Evolutionary conservation across 2,113 vertebrate species (phyloP).

Genomic region (Archocentrus centrarchus): DNA sequence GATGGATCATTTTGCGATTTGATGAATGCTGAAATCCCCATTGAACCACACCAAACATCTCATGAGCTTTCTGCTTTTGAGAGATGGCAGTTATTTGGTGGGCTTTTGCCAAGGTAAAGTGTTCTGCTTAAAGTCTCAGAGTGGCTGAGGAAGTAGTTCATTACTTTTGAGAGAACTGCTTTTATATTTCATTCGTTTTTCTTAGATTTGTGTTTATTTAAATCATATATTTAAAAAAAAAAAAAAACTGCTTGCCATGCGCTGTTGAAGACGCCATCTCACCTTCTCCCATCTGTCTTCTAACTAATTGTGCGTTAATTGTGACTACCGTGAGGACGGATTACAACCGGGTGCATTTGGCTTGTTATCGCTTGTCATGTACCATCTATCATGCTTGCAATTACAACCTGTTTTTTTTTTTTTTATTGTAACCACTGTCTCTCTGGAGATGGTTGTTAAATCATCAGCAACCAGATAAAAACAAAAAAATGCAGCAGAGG

Average conservation of each 20-base stretch:
- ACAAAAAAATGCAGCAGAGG: not conserved
- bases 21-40: constrained; percentile 16
- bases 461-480: constrained; percentile 11
- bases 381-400: constrained; percentile 68
- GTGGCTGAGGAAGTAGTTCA: not conserved
- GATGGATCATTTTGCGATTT: constrained; percentile 38
- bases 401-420: constrained; percentile 38
- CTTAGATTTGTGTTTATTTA: not conserved
- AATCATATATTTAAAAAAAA: not conserved
- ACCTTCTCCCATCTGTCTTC: not conserved
- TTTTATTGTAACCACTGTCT: constrained; percentile 6
- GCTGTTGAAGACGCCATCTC: not conserved
- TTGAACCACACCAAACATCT: constrained; percentile 13
- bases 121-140: constrained; percentile 16
- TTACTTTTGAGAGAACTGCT: not conserved
- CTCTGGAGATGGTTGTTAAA: constrained; percentile 47
- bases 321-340: constrained; percentile 45
- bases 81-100: not conserved
- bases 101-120: constrained; percentile 20
- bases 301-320: constrained; percentile 73
- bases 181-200: not conserved
- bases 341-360: constrained; percentile 40
- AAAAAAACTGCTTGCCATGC: not conserved
- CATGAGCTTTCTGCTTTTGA: constrained; percentile 40
- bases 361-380: constrained; percentile 61